Evolutionary conservation across 2,888 invertebrate species (phyloP), one percentile per base, ranked within the genome.

Genomic region (Eubasilissa splendida): DNA sequence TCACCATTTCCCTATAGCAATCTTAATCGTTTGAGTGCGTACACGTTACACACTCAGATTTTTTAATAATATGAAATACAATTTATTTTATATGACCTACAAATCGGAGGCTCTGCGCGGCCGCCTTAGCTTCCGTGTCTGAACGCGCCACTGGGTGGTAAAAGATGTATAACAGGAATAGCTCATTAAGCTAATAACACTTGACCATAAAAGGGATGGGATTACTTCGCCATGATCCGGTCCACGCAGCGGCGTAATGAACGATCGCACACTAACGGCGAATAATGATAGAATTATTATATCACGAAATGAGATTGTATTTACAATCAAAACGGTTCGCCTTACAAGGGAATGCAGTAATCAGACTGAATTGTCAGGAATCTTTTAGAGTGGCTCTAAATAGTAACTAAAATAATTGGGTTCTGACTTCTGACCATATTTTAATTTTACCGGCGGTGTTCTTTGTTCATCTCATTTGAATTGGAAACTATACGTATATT

Each of bases 121-220:
- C 22, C 22, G 22, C 22, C 1, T 22, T 22, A 22, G 22, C 22
- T 22, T 22, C 22, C 22, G 22, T 60, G 8, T 4, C 60, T n/a
- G n/a, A 22, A n/a, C n/a, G 60, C 22, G 22, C 22, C 22, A 9
- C 12, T 53, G 70, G 22, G 70, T 54, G 12, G 70, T 14, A 22
- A 70, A 70, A 70, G 53, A 53, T 60, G n/a, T 14, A 60, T 60
- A 65, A 65, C 42, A 2, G 58, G n/a, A 58, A 65, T 11, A 71
- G 56, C 56, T 73, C 68, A 77, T 75, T 78, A 73, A 74, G 77
- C 82, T 80, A 82, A 82, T 80, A 77, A 77, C 77, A 52, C 76
- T 31, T 73, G 52, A 22, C 82, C 82, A 73, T 65, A 60, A 68
- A 80, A 50, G 82, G 80, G 53, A 52, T 53, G 66, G 12, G 70